Percentiles rank a stretch among this genome's conserved stretches.
phyloP scores from a whole-genome alignment of 92 coral and sea anemone species.

The Bergia puertoricense region DNA sequence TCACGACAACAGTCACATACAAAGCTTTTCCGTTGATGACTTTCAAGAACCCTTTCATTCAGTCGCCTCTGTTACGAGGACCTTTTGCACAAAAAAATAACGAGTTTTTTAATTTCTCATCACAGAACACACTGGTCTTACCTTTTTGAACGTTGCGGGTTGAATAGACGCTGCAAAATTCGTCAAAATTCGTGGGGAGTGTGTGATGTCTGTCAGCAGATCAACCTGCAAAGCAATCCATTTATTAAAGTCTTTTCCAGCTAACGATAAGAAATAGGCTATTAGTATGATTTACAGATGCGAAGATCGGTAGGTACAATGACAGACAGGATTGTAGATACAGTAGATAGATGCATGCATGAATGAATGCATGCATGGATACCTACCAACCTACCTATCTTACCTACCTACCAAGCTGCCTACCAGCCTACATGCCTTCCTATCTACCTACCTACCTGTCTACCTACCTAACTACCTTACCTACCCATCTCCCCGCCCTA shows the following conservation, averaged over 20 bases:
- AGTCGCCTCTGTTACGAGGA: not conserved
- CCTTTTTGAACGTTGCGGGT: slow-evolving; percentile 96
- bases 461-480: no score
- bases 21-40: not conserved
- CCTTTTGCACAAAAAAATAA: not conserved
- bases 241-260: not conserved
- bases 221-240: slow-evolving; percentile 71
- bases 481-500: no score
- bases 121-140: slow-evolving; percentile 4
- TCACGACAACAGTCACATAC: not conserved
- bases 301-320: no score
- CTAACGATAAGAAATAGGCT: no score
- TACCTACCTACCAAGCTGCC: no score
- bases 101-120: not conserved
- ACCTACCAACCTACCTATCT: no score
- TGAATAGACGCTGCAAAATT: slow-evolving; percentile 96
- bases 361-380: no score
- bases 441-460: no score
- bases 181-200: slow-evolving; percentile 94
- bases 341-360: no score
- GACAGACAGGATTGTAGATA: no score
- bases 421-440: no score
- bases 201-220: slow-evolving; percentile 94
- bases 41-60: not conserved
- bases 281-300: not conserved